Evolutionary conservation across 2,888 invertebrate genomes (phyloP).

Genomic region (Tetheella fluctuosa): DNA sequence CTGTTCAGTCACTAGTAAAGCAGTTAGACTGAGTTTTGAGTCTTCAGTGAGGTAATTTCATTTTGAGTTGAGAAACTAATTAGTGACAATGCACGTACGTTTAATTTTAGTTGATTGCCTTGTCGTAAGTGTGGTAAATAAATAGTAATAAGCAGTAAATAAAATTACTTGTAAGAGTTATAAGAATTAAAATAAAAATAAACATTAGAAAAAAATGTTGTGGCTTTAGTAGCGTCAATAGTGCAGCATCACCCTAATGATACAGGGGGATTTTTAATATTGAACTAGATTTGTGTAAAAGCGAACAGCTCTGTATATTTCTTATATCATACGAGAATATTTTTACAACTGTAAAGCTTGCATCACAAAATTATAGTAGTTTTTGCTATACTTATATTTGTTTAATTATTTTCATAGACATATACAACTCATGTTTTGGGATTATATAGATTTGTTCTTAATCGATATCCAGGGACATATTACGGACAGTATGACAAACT

Average conservation of each 20-base stretch:
- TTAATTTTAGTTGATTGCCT: background rate
- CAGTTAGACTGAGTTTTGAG: slow-evolving; percentile 11
- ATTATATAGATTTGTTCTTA: no score
- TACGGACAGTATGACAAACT: no score
- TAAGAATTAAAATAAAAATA: no score
- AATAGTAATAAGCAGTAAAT: no score
- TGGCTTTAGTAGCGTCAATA: no score
- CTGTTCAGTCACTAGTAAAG: background rate
- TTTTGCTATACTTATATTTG: no score
- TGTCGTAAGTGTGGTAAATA: background rate
- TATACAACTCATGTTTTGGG: no score
- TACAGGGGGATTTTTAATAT: slow-evolving; percentile 6
- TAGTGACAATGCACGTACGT: background rate
- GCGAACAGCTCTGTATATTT: slow-evolving; percentile 1
- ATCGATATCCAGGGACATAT: no score
- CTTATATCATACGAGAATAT: slow-evolving; percentile 4
- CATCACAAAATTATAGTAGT: no score
- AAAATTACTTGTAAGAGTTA: no score
- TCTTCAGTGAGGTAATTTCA: slow-evolving; percentile 17
- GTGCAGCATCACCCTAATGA: background rate
- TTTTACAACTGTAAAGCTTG: background rate
- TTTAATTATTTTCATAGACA: no score
- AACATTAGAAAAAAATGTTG: no score
- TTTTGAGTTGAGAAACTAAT: slow-evolving; percentile 14
- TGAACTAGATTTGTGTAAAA: slow-evolving; percentile 8